Percentiles rank a stretch among this genome's conserved stretches.
These are phyloP conservation scores for Gymnopithys bicolor DNA, from an alignment of 2,797 vertebrate species.

Conservation along the genomic window DNA sequence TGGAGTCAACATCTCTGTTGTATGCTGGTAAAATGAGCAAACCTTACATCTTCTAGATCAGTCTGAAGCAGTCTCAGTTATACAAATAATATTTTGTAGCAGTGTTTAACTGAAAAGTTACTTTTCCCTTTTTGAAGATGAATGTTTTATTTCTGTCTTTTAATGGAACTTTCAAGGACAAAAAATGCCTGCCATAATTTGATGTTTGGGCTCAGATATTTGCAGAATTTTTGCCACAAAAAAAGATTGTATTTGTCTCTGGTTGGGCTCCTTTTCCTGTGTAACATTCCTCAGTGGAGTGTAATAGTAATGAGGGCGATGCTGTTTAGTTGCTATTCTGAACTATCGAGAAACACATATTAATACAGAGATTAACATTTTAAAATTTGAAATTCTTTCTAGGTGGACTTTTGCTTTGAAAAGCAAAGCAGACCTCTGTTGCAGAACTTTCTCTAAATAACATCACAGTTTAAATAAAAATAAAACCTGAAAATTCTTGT, in stretches of 20 bases:
- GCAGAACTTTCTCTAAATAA: not conserved
- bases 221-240: not conserved
- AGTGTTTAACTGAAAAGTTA: not conserved
- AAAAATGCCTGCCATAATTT: not conserved
- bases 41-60: not conserved
- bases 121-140: not conserved
- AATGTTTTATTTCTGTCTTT: not conserved
- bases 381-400: not conserved
- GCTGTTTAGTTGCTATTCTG: not conserved
- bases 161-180: not conserved
- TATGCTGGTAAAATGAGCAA: not conserved
- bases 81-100: not conserved
- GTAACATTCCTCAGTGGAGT: not conserved
- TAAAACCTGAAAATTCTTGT: not conserved
- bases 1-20: not conserved
- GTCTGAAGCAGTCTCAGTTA: not conserved
- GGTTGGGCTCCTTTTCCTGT: not conserved
- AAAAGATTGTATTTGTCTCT: not conserved
- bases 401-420: not conserved
- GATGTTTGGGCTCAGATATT: not conserved
- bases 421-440: not conserved
- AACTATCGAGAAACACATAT: not conserved
- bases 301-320: not conserved
- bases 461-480: not conserved
- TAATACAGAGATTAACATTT: constrained; percentile 1